Conservation (phyloP, 2,888 invertebrate species). For the Gymnosoma rotundatum region DNA sequence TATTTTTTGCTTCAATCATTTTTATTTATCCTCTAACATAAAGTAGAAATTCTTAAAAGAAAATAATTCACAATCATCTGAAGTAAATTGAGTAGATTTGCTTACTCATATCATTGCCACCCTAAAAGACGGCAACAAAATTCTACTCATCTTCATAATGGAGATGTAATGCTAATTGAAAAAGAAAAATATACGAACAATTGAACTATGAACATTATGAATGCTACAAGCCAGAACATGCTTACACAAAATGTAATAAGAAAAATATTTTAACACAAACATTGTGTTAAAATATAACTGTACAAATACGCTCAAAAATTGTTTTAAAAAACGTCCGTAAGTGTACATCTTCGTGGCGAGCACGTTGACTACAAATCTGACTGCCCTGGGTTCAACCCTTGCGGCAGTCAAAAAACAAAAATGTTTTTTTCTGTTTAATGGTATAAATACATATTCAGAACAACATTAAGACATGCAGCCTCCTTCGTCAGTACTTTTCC, state of each 20-base stretch:
- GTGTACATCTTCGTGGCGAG: too few relatives aligned
- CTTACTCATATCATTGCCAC: constrained; percentile 40
- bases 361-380: too few relatives aligned
- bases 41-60: background rate
- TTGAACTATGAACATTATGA: background rate
- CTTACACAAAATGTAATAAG: background rate
- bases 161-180: background rate
- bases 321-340: too few relatives aligned
- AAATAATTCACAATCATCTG: constrained; percentile 52
- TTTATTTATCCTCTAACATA: constrained; percentile 36
- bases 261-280: too few relatives aligned
- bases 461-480: too few relatives aligned
- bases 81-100: constrained; percentile 68
- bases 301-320: too few relatives aligned
- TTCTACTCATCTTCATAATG: background rate
- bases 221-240: background rate
- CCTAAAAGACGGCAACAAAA: background rate
- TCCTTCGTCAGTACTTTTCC: too few relatives aligned
- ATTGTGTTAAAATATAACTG: too few relatives aligned
- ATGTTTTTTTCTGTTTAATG: too few relatives aligned
- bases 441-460: too few relatives aligned
- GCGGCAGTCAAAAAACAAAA: too few relatives aligned
- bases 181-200: background rate
- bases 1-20: background rate
- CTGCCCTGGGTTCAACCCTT: too few relatives aligned